Conservation (phyloP, 2,113 vertebrate species). For the Mionectes macconnelli region DNA sequence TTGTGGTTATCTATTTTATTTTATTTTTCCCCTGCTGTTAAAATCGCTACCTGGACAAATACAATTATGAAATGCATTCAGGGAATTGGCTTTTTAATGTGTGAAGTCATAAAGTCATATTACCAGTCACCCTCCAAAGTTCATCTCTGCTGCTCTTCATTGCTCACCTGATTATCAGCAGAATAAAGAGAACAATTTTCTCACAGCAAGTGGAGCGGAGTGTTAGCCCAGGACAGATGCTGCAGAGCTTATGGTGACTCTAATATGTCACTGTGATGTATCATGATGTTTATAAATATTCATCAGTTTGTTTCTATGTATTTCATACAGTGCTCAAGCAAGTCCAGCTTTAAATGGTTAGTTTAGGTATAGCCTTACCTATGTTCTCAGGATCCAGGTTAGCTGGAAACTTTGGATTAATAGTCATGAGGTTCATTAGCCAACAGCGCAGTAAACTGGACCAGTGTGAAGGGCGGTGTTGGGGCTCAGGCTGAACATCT, state of each 20-base stretch:
- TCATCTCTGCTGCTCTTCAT: neutral
- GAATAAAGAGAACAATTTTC: neutral
- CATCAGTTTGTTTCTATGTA: neutral
- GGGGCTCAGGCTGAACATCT: neutral
- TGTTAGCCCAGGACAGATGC: neutral
- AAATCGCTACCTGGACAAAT: neutral
- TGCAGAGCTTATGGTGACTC: neutral
- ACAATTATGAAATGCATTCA: neutral
- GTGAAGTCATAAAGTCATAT: neutral
- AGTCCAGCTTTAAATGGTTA: neutral
- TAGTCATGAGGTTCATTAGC: neutral
- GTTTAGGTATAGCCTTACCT: neutral
- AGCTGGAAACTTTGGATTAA: neutral
- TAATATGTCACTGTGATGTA: neutral
- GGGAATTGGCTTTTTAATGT: neutral
- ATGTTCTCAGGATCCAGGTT: neutral
- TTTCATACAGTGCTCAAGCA: neutral
- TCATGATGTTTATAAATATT: neutral
- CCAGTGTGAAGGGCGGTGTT: neutral
- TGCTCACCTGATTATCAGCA: neutral
- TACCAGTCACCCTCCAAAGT: neutral
- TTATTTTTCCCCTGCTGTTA: neutral
- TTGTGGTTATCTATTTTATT: neutral
- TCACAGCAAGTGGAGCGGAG: neutral
- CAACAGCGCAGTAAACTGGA: neutral